Evolutionary conservation across 1,140 invertebrate species (phyloP).

Genomic region (Aphis craccivora): DNA sequence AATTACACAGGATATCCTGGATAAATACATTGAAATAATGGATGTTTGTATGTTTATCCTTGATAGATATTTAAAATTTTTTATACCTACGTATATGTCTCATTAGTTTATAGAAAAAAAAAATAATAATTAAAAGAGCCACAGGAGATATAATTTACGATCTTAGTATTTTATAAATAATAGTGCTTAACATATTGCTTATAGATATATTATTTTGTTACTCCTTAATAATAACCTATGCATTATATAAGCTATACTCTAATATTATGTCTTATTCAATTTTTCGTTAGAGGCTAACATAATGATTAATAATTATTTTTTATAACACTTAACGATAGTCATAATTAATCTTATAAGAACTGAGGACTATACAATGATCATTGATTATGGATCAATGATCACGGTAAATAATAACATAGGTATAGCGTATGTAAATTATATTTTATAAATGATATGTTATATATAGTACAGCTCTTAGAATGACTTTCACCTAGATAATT

Average conservation of each 20-base stretch:
- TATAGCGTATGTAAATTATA: neutral
- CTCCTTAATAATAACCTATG: neutral
- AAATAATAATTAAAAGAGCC: constrained; percentile 16
- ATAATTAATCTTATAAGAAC: neutral
- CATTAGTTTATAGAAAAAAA: neutral
- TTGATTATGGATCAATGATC: neutral
- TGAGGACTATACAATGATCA: neutral
- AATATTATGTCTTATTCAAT: neutral
- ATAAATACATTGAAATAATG: neutral
- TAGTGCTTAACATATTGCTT: neutral
- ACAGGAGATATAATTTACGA: constrained; percentile 7
- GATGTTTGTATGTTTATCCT: constrained; percentile 3
- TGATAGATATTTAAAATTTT: neutral
- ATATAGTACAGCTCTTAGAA: neutral
- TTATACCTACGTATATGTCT: neutral
- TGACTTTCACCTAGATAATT: neutral
- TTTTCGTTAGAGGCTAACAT: neutral
- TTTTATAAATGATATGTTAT: neutral
- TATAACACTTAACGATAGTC: neutral
- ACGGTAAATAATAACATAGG: neutral
- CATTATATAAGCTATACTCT: neutral
- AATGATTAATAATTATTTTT: neutral
- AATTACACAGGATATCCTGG: constrained; percentile 32
- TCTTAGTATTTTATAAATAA: neutral
- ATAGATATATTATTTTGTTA: neutral